phyloP scores from a whole-genome alignment of 2,797 vertebrate genomes.

The Danio choprae region DNA sequence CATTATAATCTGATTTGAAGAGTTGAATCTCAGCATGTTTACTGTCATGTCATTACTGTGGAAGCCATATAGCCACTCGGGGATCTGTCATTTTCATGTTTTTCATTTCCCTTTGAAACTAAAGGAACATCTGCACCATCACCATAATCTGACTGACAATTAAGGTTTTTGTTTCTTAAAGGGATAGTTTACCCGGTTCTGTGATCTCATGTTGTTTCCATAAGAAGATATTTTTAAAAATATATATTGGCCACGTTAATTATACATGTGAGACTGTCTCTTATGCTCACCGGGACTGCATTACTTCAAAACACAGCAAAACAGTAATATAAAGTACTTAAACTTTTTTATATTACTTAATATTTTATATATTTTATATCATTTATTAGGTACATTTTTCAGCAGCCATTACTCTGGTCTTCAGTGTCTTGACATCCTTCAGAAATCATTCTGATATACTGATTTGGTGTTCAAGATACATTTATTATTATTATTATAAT shows the following conservation, averaged over 20 bases:
- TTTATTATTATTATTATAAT: no score
- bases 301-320: not conserved
- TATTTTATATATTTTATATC: not conserved
- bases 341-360: not conserved
- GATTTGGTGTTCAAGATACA: no score
- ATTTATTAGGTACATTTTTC: not conserved
- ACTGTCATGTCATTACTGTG: not conserved
- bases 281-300: not conserved
- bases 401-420: not conserved
- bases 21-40: not conserved
- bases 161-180: not conserved
- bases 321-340: not conserved
- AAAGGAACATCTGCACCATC: not conserved
- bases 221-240: not conserved
- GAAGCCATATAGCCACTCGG: not conserved
- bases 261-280: not conserved
- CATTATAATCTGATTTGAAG: slow-evolving; percentile 1
- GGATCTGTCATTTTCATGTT: not conserved
- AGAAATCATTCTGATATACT: no score
- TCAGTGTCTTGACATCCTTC: not conserved
- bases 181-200: not conserved
- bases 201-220: not conserved
- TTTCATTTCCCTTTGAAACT: not conserved
- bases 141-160: not conserved
- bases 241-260: not conserved